These are phyloP conservation scores for Vanessa atalanta DNA, from an alignment of 1,140 invertebrate species.

Conservation along the genomic window DNA sequence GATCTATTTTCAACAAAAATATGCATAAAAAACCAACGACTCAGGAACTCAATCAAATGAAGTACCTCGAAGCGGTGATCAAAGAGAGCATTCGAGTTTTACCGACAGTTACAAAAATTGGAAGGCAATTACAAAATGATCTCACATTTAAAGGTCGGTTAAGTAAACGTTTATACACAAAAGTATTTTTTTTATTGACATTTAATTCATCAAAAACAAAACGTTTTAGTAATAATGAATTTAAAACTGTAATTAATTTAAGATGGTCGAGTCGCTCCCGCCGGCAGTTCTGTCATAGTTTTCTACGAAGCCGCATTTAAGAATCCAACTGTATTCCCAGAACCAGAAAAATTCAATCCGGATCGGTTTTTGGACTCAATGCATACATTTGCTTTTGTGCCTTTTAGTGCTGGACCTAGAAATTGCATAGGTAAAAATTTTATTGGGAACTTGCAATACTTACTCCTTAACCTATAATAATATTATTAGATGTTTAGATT, in stretches of 20 bases:
- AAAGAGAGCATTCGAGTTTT: constrained; percentile 52
- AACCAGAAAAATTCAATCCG: constrained; percentile 50
- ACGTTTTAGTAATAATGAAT: constrained; percentile 1
- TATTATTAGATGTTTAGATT: too few relatives aligned
- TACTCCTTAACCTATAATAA: too few relatives aligned
- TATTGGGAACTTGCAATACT: not conserved
- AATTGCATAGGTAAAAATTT: constrained; percentile 47
- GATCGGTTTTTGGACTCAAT: constrained; percentile 48
- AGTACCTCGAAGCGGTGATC: constrained; percentile 53
- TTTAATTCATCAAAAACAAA: not conserved
- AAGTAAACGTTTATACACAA: not conserved
- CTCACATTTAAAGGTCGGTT: constrained; percentile 28
- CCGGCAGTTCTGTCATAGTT: constrained; percentile 45
- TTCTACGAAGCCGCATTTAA: constrained; percentile 48
- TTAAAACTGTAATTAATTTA: constrained; percentile 31
- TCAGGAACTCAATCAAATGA: constrained; percentile 49
- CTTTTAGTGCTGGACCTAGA: constrained; percentile 50
- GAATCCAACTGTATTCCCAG: constrained; percentile 46
- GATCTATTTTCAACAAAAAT: constrained; percentile 40
- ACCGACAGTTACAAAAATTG: constrained; percentile 53
- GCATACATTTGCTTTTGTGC: constrained; percentile 48
- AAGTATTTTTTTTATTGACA: too few relatives aligned
- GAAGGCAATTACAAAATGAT: constrained; percentile 34
- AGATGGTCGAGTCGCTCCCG: constrained; percentile 50
- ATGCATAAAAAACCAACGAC: constrained; percentile 43